Base-by-base conservation (phyloP, 2,888 invertebrate species). In the Oscheius onirici region DNA sequence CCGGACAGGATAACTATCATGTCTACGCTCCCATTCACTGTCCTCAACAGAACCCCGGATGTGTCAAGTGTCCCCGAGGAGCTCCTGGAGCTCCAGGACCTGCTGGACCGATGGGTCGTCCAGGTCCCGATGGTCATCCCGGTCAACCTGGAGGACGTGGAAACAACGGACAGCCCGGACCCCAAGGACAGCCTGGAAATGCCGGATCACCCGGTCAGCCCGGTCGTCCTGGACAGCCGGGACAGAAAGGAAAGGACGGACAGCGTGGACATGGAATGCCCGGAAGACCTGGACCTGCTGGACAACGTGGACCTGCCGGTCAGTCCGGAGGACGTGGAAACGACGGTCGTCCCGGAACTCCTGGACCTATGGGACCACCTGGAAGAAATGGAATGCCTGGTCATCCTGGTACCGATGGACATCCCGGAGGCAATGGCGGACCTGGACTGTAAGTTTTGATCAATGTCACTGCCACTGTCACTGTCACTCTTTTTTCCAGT, bases 31-130 rank as follows among this genome's bases (percentile, higher is more conserved):
- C 82, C 51, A 75, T 81, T 61, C 69, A 55, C 40, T 85, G 85
- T 76, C 77, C 83, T 15, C 75, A 73, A 49, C 28, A 69, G 6
- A 71, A 71, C 65, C 40, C 69, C 49, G 74, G 75, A n/a, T 85
- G 85, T 70, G 73, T 84, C 72, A 79, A 81, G 75, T 85, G 85
- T 76, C 81, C 84, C 20, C 77, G 81, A n/a, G 85, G 85, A 72
- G 78, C 83, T 17, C 73, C 80, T n/a, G 85, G 85, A 69, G 73
- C 80, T 51, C 55, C 72, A 13, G 84, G 84, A 76, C 74, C 73
- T 46, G 73, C 78, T 22, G 83, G 83, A 75, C 73, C 75, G 46
- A 69, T 72, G 40, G 85, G 84, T 77, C 82, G 82, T 71, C 74
- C 78, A 58, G 84, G 84, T 71, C 77, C 73, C 17, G 76, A 80